A percentile compares a stretch with the other conserved stretches of the same genome.
phyloP scores from a whole-genome alignment of 2,113 vertebrate species.

The Mastomys natalensis region DNA sequence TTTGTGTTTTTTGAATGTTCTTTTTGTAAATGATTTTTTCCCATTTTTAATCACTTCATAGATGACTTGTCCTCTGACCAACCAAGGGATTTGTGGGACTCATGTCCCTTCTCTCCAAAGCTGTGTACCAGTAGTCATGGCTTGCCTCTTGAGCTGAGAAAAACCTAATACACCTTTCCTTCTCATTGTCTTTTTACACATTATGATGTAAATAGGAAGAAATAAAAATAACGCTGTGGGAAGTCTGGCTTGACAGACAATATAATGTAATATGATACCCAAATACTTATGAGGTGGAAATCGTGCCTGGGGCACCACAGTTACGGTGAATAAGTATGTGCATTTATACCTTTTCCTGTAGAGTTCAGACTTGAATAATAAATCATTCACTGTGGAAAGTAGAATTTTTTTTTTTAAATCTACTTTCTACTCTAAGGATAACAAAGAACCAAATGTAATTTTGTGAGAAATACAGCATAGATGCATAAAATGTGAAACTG shows the following conservation, averaged over 20 bases:
- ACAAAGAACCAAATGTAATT: slow-evolving; percentile 54
- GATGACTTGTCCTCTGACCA: slow-evolving; percentile 30
- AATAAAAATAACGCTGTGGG: slow-evolving; percentile 48
- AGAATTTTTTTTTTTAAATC: slow-evolving; percentile 43
- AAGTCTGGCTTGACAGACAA: slow-evolving; percentile 43
- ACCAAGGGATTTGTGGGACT: background rate
- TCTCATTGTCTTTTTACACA: slow-evolving; percentile 63
- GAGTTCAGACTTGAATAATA: slow-evolving; percentile 59
- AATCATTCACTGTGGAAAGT: slow-evolving; percentile 43
- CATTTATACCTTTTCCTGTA: slow-evolving; percentile 65
- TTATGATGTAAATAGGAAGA: slow-evolving; percentile 40
- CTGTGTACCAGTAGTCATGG: background rate
- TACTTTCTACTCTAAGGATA: slow-evolving; percentile 12
- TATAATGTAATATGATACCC: slow-evolving; percentile 55
- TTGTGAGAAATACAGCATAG: background rate
- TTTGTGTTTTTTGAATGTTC: slow-evolving; percentile 33
- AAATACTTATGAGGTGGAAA: slow-evolving; percentile 64
- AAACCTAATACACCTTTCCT: slow-evolving; percentile 27
- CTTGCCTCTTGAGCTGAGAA: background rate
- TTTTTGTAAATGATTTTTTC: slow-evolving; percentile 48
- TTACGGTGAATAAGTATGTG: slow-evolving; percentile 51
- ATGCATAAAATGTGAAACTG: slow-evolving; percentile 1
- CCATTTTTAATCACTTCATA: slow-evolving; percentile 52
- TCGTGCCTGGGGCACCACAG: slow-evolving; percentile 42
- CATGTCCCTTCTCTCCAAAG: background rate